Evolutionary conservation across 2,797 vertebrate species (phyloP), one percentile per base, ranked within the genome.

Genomic region (Acrocephalus scirpaceus): DNA sequence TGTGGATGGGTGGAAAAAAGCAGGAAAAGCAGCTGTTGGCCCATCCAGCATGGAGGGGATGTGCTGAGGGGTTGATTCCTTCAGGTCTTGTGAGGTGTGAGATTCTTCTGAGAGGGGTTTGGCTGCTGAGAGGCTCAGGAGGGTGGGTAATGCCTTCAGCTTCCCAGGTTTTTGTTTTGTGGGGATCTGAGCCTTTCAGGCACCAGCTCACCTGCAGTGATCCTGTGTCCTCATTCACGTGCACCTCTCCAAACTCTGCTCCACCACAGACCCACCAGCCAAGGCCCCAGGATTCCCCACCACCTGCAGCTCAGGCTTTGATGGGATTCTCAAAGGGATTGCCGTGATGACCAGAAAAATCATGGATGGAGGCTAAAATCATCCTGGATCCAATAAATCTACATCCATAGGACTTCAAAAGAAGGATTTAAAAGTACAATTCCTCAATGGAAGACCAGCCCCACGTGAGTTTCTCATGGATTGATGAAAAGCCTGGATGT

Each of bases 141-240:
- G 48, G 45, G 64, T 11, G 64, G 57, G 25, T 23, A 50, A 60
- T 1, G 20, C 44, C 48, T 66, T 73, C 40, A 58, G 21, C 42
- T 81, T 66, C 47, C 40, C 51, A 30, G 56, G 7, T 36, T 48
- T 21, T 27, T 60, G 10, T 12, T 38, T 50, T 6, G 2, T 13
- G 27, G 51, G 21, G 32, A 60, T 32, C 14, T 42, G 51, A 62
- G 42, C 15, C 19, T 61, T 83, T 60, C 47, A 23, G 40, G 20
- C 25, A 13, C 12, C 22, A 1, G 18, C 20, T 70, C 40, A 16
- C 8, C 40, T 8, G 6, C 67, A 23, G 21, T 16, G 18, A 11
- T 62, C 7, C 44, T 40, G 3, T 50, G 21, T 70, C 29, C 38
- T 45, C 22, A 19, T 16, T 47, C 57, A 13, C 0, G 0, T 9